phyloP scores from a whole-genome alignment of 2,797 vertebrate species.

The Helicolenus hilgendorfi region DNA sequence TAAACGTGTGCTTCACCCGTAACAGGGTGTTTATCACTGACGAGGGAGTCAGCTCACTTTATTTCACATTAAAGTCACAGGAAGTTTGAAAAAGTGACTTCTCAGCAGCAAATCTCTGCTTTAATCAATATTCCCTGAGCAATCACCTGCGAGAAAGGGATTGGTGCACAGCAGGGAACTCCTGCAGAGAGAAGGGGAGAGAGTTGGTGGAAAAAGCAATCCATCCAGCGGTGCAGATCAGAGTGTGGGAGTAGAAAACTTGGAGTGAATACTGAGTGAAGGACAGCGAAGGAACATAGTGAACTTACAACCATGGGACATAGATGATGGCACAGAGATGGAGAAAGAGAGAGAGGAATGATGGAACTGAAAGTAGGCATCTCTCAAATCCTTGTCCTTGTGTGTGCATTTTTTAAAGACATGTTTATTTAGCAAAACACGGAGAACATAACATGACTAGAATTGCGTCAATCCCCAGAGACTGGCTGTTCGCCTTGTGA shows the following conservation, averaged over 20 bases:
- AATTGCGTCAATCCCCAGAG: background rate
- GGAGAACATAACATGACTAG: slow-evolving; percentile 5
- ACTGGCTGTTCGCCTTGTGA: slow-evolving; percentile 11
- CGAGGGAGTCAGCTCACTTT: slow-evolving; percentile 51
- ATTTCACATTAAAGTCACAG: slow-evolving; percentile 80
- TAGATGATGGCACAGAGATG: background rate
- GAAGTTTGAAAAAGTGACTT: slow-evolving; percentile 86
- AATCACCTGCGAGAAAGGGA: slow-evolving; percentile 88
- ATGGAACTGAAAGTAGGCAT: background rate
- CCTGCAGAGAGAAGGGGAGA: slow-evolving; percentile 68
- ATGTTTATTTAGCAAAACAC: slow-evolving; percentile 15
- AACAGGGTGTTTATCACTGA: slow-evolving; percentile 66
- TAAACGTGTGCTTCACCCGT: slow-evolving; percentile 35
- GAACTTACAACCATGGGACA: slow-evolving; percentile 23
- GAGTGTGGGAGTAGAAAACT: slow-evolving; percentile 64
- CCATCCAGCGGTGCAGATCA: slow-evolving; percentile 73
- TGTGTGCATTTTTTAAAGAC: slow-evolving; percentile 15
- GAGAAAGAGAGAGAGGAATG: background rate
- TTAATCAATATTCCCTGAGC: slow-evolving; percentile 91
- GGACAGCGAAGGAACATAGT: slow-evolving; percentile 33
- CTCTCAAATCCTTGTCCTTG: background rate
- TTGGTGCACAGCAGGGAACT: slow-evolving; percentile 83
- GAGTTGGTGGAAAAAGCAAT: slow-evolving; percentile 68
- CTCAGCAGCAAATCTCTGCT: slow-evolving; percentile 81
- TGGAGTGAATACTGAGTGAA: slow-evolving; percentile 75